phyloP scores from a whole-genome alignment of 2,888 invertebrate species.

The Drosophila phalerata region DNA sequence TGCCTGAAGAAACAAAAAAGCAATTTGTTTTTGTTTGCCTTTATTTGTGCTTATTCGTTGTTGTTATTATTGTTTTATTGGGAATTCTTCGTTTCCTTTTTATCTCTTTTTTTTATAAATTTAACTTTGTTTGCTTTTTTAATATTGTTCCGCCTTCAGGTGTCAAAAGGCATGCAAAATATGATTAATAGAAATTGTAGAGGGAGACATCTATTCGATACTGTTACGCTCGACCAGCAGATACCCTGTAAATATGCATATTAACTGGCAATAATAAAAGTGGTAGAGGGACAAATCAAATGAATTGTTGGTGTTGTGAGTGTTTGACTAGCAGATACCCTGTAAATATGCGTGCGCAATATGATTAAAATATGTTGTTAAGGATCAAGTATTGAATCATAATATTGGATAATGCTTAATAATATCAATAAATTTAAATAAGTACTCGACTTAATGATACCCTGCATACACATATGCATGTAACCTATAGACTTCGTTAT shows the following conservation, averaged over 20 bases:
- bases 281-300: too few species aligned
- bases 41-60: slow-evolving; percentile 5
- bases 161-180: slow-evolving; percentile 40
- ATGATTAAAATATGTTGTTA: neutral
- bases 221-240: neutral
- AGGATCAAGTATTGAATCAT: neutral
- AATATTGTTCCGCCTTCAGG: slow-evolving; percentile 37
- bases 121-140: slow-evolving; percentile 21
- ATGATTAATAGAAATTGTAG: slow-evolving; percentile 18
- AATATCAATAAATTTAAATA: neutral
- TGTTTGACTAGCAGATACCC: neutral
- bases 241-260: neutral
- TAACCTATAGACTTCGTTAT: too few species aligned
- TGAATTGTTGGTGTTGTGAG: too few species aligned
- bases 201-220: neutral
- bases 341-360: neutral
- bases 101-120: slow-evolving; percentile 2
- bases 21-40: slow-evolving; percentile 29
- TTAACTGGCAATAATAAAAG: too few species aligned
- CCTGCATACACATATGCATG: neutral
- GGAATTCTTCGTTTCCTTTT: slow-evolving; percentile 19
- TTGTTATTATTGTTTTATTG: slow-evolving; percentile 1
- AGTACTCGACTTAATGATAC: neutral
- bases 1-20: slow-evolving; percentile 35
- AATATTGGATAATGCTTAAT: neutral